Evolutionary conservation across 2,888 invertebrate genomes (phyloP), one percentile per base, ranked within the genome.

Genomic region (Athetis lepigone): DNA sequence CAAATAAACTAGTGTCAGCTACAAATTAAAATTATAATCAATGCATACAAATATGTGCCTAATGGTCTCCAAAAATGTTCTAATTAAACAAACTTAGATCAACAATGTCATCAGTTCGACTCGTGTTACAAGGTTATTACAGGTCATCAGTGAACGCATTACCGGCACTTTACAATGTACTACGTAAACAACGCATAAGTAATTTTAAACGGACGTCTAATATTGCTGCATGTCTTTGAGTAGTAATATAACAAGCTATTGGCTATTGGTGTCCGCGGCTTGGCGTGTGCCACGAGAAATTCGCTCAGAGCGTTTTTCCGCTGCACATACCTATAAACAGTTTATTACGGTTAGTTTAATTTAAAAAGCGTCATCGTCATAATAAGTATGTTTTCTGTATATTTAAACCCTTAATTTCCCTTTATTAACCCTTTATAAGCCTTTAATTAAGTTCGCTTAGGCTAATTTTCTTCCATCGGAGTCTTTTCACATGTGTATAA

Each of bases 81-180:
- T 61, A 56, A 57, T 61, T 67, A 67, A 45, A 47, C 39, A 52
- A 25, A 21, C 40, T 8, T 58, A 49, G 43, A 21, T 50, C 64
- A 52, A 52, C 21, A 43, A 16, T 18, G 52, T 60, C 59, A 50
- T 49, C 57, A 61, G 13, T 7, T 27, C 23, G 16, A 61, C 67
- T 63, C 60, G 58, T 64, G 60, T 40, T 52, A 43, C 61, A 64
- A 55, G 68, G 61, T 76, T 61, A 55, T 64, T 64, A 60, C 11
- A 36, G 63, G 63, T 68, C 77, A 68, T 56, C 47, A 58, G 42
- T 51, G 52, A 23, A 57, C 54, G 27, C 43, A 65, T 40, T 23
- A 51, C 27, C 33, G 37, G 7, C 23, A 42, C 51, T 47, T 52
- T 52, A 68, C 63, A 56, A 40, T 45, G 40, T 68, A 68, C 1